These are phyloP conservation scores for Thalassoma bifasciatum DNA, from an alignment of 2,113 vertebrate species.

Conservation along the genomic window DNA sequence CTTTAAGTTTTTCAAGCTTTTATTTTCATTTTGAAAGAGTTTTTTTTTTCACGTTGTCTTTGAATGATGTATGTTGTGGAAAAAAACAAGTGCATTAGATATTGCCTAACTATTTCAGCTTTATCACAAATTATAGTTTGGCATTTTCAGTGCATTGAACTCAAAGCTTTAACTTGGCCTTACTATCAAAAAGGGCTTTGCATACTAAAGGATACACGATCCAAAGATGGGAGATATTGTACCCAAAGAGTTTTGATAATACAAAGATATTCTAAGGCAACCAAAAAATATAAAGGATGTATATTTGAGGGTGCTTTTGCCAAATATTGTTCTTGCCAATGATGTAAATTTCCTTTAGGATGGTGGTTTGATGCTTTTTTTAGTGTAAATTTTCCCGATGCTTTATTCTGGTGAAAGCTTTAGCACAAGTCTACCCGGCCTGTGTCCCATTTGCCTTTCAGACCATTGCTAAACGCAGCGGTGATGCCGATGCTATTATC, in stretches of 20 bases:
- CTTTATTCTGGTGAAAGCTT: conserved; percentile 80
- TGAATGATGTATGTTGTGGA: conserved; percentile 58
- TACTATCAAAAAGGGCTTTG: conserved; percentile 78
- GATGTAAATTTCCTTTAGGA: conserved; percentile 68
- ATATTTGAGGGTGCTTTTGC: conserved; percentile 57
- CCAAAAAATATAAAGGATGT: conserved; percentile 68
- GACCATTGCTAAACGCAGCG: conserved; percentile 79
- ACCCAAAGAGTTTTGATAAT: conserved; percentile 80
- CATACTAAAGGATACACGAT: conserved; percentile 58
- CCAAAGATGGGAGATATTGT: conserved; percentile 71
- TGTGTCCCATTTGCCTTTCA: conserved; percentile 76
- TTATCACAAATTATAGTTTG: conserved; percentile 68
- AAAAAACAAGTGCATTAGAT: conserved; percentile 77
- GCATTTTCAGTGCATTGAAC: conserved; percentile 69
- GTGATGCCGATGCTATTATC: conserved; percentile 86
- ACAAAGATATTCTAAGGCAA: conserved; percentile 67
- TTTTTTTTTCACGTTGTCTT: conserved; percentile 59
- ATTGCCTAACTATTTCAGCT: conserved; percentile 66
- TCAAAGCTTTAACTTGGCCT: conserved; percentile 84
- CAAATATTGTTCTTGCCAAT: conserved; percentile 60
- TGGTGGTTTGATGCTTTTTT: conserved; percentile 64
- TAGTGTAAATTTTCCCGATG: conserved; percentile 60
- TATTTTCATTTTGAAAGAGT: conserved; percentile 58
- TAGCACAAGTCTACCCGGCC: conserved; percentile 77
- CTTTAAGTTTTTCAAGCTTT: conserved; percentile 39